phyloP scores from a whole-genome alignment of 2,113 vertebrate species.

The Psilopsiagon aurifrons region DNA sequence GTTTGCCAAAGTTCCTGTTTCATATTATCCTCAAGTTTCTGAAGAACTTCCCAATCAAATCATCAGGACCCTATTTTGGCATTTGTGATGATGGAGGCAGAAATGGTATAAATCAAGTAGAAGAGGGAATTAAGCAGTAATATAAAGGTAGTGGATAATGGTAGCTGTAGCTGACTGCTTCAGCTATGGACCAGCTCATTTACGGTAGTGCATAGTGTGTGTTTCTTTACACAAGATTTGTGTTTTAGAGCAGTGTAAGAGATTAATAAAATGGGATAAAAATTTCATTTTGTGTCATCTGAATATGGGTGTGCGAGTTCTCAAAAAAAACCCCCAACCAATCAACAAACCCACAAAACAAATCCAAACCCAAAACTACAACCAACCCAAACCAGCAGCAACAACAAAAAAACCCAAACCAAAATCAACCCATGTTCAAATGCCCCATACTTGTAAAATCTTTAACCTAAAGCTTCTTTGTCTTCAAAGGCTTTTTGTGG shows the following conservation, averaged over 20 bases:
- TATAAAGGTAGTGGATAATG: neutral
- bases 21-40: conserved; percentile 27
- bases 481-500: neutral
- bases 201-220: neutral
- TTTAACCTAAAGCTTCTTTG: too few species aligned
- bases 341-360: neutral
- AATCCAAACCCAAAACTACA: neutral
- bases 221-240: neutral
- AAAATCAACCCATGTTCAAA: neutral
- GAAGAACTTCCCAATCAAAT: neutral
- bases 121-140: neutral
- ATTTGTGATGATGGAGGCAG: conserved; percentile 8
- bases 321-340: neutral
- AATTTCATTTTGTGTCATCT: neutral
- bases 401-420: neutral
- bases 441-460: neutral
- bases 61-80: neutral
- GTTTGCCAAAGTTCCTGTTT: conserved; percentile 15
- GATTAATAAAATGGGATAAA: neutral
- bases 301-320: neutral
- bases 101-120: neutral
- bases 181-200: neutral
- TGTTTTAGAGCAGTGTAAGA: neutral
- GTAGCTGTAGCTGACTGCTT: neutral
- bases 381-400: neutral